Conservation (phyloP, 2,888 invertebrate species). For the Micoletzkya japonica region DNA sequence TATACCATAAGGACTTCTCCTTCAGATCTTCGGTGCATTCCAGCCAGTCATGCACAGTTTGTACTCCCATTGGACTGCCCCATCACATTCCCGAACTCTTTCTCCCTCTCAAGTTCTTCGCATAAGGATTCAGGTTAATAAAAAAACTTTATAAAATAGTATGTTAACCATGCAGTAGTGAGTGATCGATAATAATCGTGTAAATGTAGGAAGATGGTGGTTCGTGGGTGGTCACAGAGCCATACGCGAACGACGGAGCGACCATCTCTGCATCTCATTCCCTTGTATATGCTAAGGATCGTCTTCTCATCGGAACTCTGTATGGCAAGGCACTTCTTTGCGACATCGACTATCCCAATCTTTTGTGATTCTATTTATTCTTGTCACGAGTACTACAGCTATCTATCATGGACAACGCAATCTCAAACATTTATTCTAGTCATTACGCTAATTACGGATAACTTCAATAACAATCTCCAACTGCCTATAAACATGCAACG, state of each 20-base stretch:
- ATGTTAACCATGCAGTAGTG: not conserved
- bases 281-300: conserved; percentile 40
- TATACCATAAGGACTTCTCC: not conserved
- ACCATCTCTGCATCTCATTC: conserved; percentile 44
- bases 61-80: conserved; percentile 30
- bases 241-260: conserved; percentile 60
- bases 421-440: too few relatives aligned
- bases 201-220: conserved; percentile 38
- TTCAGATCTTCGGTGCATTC: conserved; percentile 38
- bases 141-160: not conserved
- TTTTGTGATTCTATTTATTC: too few relatives aligned
- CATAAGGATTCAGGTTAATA: conserved; percentile 50
- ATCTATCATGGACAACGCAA: too few relatives aligned
- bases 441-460: too few relatives aligned
- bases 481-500: too few relatives aligned
- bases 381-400: too few relatives aligned
- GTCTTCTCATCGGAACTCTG: conserved; percentile 57
- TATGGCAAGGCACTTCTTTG: conserved; percentile 48
- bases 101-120: conserved; percentile 49
- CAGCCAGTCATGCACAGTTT: conserved; percentile 49
- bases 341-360: conserved; percentile 45
- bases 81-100: conserved; percentile 29
- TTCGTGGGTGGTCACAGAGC: conserved; percentile 61
- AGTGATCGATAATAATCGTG: not conserved
- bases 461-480: too few relatives aligned